A percentile compares a stretch with the other conserved stretches of the same genome.
phyloP scores from a whole-genome alignment of 2,113 vertebrate genomes.

The Dryoscopus gambensis region DNA sequence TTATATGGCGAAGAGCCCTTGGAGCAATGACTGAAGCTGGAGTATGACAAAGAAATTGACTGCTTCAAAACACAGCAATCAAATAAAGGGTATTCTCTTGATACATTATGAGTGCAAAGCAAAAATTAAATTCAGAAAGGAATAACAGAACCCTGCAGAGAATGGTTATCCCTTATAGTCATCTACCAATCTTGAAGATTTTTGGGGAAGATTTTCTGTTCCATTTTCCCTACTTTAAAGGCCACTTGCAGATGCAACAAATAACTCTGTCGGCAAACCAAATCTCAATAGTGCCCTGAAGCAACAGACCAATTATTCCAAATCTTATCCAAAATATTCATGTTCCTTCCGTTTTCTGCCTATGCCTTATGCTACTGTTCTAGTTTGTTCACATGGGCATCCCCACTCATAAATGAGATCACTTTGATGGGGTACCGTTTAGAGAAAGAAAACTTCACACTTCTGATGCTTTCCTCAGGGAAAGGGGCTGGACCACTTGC shows the following conservation, averaged over 20 bases:
- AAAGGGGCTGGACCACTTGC: background rate
- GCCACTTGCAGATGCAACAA: background rate
- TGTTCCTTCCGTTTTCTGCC: background rate
- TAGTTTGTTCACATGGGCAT: background rate
- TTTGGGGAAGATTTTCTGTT: background rate
- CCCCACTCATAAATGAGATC: background rate
- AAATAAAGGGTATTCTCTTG: slow-evolving; percentile 4
- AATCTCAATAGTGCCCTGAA: background rate
- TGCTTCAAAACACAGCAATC: background rate
- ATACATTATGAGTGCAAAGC: background rate
- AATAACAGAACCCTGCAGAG: background rate
- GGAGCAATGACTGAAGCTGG: background rate
- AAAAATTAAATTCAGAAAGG: background rate
- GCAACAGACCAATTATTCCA: background rate
- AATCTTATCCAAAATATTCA: background rate
- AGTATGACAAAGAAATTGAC: background rate
- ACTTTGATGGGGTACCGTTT: background rate
- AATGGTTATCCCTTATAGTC: background rate
- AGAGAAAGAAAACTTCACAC: background rate
- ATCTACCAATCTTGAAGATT: background rate
- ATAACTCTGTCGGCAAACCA: background rate
- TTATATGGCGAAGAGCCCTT: background rate
- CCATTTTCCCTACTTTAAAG: background rate
- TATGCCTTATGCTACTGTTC: background rate
- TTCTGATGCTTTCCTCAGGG: background rate